Conservation (phyloP, 2,113 vertebrate genomes). For the Onychorhynchus coronatus region DNA sequence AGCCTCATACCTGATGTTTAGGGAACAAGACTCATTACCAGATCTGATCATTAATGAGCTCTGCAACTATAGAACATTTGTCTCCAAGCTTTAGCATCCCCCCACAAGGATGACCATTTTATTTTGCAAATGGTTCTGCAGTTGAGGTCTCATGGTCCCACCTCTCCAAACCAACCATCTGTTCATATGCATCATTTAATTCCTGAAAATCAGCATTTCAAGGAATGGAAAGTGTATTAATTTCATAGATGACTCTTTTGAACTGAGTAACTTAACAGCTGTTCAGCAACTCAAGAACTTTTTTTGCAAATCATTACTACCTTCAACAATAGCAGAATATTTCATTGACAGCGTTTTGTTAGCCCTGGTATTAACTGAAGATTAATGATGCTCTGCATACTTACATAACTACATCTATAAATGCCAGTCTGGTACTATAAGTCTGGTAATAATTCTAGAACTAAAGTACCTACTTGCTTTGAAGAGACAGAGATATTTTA, state of each 20-base stretch:
- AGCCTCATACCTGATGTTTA: background rate
- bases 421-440: background rate
- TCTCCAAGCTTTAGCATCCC: background rate
- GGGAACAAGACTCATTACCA: background rate
- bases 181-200: background rate
- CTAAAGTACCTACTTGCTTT: background rate
- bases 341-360: background rate
- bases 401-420: background rate
- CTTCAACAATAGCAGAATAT: background rate
- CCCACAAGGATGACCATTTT: rapidly evolving
- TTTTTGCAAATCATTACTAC: background rate
- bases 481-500: background rate
- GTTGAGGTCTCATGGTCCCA: rapidly evolving
- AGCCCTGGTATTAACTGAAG: background rate
- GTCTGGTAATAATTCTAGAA: background rate
- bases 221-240: background rate
- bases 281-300: background rate
- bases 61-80: background rate
- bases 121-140: background rate
- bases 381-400: background rate
- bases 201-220: background rate
- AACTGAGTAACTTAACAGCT: background rate
- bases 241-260: background rate
- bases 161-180: background rate
- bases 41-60: background rate